phyloP scores from a whole-genome alignment of 1,140 invertebrate species.

The Aplysia californica region DNA sequence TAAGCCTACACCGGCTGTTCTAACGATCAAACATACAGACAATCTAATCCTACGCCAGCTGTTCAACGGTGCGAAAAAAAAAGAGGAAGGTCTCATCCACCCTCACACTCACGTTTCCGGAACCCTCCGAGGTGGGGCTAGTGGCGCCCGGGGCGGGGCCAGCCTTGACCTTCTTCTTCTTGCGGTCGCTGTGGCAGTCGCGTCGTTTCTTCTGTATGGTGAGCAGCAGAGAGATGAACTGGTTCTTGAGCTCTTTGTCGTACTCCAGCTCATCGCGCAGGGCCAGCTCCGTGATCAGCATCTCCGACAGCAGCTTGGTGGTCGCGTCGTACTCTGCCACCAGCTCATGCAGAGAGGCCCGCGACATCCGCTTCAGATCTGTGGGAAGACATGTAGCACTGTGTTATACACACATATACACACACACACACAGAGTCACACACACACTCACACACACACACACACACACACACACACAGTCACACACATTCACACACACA shows the following conservation, averaged over 20 bases:
- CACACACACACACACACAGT: no score
- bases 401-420: no score
- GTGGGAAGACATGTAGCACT: no score
- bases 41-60: no score
- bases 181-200: constrained; percentile 58
- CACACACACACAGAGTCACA: no score
- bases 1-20: no score
- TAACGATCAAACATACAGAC: no score
- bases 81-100: no score
- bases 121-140: constrained; percentile 22
- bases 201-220: constrained; percentile 81
- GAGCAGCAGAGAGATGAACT: constrained; percentile 96
- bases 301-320: constrained; percentile 94
- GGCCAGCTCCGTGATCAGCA: constrained; percentile 79
- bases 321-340: constrained; percentile 93
- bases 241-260: constrained; percentile 99
- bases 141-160: background rate
- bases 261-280: constrained; percentile 95
- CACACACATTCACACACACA: no score
- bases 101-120: constrained; percentile 30
- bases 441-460: no score
- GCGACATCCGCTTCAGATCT: constrained; percentile 75
- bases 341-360: constrained; percentile 90
- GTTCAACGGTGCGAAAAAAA: no score
- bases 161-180: constrained; percentile 45